Base-by-base conservation (phyloP, 23 tunicate species). In the Halocynthia aurantium region DNA sequence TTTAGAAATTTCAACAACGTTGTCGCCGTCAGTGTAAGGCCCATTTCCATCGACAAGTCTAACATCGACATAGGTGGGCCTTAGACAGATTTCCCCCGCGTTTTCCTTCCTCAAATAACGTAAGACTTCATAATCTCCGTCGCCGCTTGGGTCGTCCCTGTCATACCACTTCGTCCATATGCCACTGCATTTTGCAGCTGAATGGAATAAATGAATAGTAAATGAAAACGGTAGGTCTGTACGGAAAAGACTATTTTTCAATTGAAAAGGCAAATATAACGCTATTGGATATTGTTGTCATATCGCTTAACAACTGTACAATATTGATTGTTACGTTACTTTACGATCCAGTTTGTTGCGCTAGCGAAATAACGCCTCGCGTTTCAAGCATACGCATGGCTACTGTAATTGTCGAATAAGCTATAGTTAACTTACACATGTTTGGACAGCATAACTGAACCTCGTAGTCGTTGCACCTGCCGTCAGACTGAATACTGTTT, bases 141-240 rank as follows among this genome's bases (percentile, higher is more conserved):
- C 56, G 7, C 17, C 78, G 10, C 64, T 54, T 8, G 78, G 78
- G 56, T 74, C 4, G 63, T 74, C 78, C 22, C 78, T 53, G 57
- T 74, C 78, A 54, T 18, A 74, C 63, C 64, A 74, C 10, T 74
- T 19, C 56, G 78, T 74, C 78, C 78, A 74, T 12, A 5, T 6
- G 8, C 56, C 55, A 8, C 1, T 4, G 62, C 78, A 74, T 31
- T 31, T 31, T 31, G 44, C 44, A 31, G 44, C 44, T 31, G 44
- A 31, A 31, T 31, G 44, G 44, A 31, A 31, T 31, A 31, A 0
- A 31, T 31, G 44, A 31, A 31, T 31, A 31, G 44, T 31, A 31
- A 31, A 31, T 31, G 44, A 31, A 31, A 31, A 31, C 44, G 44
- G 44, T 31, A 31, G 44, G 4, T 4, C 44, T 31, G 44, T 31